Evolutionary conservation across 1,140 invertebrate species (phyloP), one percentile per base, ranked within the genome.

Genomic region (Steinernema khuongi): DNA sequence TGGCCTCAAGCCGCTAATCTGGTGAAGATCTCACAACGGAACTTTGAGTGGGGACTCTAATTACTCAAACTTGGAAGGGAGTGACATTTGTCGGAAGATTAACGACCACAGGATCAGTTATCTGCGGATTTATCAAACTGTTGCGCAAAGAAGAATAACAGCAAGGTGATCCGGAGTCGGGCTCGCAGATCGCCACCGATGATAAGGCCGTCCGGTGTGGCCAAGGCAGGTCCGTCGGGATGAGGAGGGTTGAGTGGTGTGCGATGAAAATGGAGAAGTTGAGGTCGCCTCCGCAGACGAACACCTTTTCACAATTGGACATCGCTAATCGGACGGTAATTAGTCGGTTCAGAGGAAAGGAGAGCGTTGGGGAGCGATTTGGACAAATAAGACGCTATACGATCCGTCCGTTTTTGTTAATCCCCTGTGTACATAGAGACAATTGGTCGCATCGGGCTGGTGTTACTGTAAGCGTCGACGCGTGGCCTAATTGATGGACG

Each of bases 61-160:
- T 41, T 41, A n/a, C 7, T 41, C 36, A 41, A 41, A 41, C 7
- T 41, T 41, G 36, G 7, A n/a, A n/a, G 36, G 7, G 36, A 41
- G 36, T n/a, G 7, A 41, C 36, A 60, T 60, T 22, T 7, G 50
- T 22, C 7, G 7, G 19, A 14, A 14, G 50, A 60, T 60, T 60
- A 60, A 22, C 50, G 26, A 22, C 50, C 26, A n/a, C 14, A 7
- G 50, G 2, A 7, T 60, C 22, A 14, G 7, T 60, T 60, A 60
- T 60, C 50, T 7, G 11, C 19, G 19, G 50, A 60, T 60, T 60
- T 60, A 60, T 60, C 50, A 26, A 11, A 26, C 7, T 60, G 50
- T 60, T 60, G 50, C 50, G 50, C 50, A 60, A 60, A 60, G 36
- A 60, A 60, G 50, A 60, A 60, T 60, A 60, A 60, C 50, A 60